Conservation (phyloP, 2,888 invertebrate species). For the Rapana venosa region DNA sequence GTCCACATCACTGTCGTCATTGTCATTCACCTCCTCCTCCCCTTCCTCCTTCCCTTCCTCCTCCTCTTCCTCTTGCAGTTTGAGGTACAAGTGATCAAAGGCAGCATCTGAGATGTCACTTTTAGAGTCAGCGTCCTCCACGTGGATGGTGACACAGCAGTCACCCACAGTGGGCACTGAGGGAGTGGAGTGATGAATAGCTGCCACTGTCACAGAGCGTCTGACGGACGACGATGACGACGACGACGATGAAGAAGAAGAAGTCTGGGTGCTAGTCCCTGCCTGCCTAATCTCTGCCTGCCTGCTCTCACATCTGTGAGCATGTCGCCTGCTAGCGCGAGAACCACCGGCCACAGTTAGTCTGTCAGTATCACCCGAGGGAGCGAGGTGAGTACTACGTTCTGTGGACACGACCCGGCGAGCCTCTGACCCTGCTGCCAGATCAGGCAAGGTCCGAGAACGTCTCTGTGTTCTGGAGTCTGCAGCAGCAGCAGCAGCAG, state of each 20-base stretch:
- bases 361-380: neutral
- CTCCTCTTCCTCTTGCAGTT: conserved; percentile 14
- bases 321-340: neutral
- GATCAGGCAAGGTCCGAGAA: conserved; percentile 24
- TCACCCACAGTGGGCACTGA: neutral
- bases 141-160: conserved; percentile 7
- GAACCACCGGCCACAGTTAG: neutral
- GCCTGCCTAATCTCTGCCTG: too few relatives aligned
- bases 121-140: neutral
- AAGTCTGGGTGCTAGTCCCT: too few relatives aligned
- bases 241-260: too few relatives aligned
- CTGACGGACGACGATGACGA: neutral
- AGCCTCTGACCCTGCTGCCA: neutral
- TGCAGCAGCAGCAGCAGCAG: neutral
- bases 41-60: conserved; percentile 6
- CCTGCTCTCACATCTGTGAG: neutral
- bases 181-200: neutral
- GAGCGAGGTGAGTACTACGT: neutral
- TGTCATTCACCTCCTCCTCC: neutral
- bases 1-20: neutral
- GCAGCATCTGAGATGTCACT: neutral
- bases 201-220: conserved; percentile 28
- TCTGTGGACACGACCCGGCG: neutral
- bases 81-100: neutral
- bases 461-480: neutral